Conservation (phyloP, 2,113 vertebrate species). For the Sarotherodon lohbergeri region DNA sequence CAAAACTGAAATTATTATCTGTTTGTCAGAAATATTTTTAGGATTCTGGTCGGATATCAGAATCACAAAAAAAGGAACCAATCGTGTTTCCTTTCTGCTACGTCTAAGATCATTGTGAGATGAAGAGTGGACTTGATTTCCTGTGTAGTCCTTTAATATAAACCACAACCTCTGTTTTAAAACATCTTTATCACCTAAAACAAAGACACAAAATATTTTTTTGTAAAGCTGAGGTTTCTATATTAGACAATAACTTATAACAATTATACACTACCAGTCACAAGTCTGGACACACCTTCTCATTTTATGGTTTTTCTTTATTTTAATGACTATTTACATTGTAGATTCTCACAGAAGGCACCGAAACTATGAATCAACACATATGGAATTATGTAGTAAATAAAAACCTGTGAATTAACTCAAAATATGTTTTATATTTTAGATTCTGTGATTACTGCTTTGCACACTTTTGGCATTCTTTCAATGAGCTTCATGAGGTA, state of each 20-base stretch:
- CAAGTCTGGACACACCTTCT: not conserved
- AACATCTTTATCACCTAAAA: not conserved
- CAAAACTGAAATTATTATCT: not conserved
- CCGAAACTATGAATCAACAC: not conserved
- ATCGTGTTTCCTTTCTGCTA: not conserved
- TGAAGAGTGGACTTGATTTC: not conserved
- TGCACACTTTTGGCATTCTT: not conserved
- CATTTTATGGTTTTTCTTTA: not conserved
- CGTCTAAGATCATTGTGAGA: not conserved
- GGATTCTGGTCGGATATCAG: not conserved
- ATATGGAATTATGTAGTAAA: not conserved
- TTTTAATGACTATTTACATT: not conserved
- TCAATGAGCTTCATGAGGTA: not conserved
- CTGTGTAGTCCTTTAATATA: not conserved
- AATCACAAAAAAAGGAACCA: not conserved
- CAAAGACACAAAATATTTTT: no score
- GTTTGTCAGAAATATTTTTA: not conserved
- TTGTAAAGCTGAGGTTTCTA: not conserved
- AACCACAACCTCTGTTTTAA: not conserved
- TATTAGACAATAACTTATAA: not conserved
- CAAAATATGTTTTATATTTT: not conserved
- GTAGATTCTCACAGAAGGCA: not conserved
- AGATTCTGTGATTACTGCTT: not conserved
- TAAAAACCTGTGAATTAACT: not conserved
- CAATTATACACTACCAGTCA: not conserved